These are phyloP conservation scores for Arbacia lixula DNA, from an alignment of 53 echinoderm and acorn worm species.

Conservation along the genomic window DNA sequence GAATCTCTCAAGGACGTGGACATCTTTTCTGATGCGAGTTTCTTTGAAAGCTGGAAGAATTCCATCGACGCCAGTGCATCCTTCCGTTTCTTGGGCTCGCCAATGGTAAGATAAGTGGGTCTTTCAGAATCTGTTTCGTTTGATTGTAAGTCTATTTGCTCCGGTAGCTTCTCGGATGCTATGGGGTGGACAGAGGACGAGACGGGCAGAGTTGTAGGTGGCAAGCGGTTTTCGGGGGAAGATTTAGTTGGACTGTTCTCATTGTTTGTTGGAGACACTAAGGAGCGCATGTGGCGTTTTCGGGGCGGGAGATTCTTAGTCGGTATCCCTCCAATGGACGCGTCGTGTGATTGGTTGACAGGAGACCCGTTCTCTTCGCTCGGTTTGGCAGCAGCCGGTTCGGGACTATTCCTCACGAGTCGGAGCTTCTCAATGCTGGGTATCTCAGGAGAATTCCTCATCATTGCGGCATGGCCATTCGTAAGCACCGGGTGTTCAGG, in stretches of 20 bases:
- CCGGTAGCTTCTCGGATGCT: background rate
- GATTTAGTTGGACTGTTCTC: constrained; percentile 11
- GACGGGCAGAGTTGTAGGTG: background rate
- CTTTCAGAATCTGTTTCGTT: background rate
- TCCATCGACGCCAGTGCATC: background rate
- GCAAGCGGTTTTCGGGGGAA: background rate
- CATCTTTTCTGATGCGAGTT: background rate
- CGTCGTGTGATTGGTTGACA: background rate
- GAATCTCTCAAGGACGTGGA: background rate
- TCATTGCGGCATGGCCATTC: background rate
- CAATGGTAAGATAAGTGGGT: background rate
- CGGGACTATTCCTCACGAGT: constrained; percentile 4
- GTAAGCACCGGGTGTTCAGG: no score
- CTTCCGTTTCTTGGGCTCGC: constrained; percentile 4
- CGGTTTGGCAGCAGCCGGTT: background rate
- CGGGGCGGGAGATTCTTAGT: constrained; percentile 67
- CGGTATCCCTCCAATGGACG: constrained; percentile 53
- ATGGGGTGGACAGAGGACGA: background rate
- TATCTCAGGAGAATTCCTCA: constrained; percentile 9
- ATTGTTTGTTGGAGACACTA: constrained; percentile 15
- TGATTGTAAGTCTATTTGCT: background rate
- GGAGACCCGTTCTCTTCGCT: background rate
- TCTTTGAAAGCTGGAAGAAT: background rate
- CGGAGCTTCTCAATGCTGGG: constrained; percentile 16
- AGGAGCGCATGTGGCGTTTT: constrained; percentile 66